Conservation (phyloP, 2,797 vertebrate genomes). For the Momotus momota region DNA sequence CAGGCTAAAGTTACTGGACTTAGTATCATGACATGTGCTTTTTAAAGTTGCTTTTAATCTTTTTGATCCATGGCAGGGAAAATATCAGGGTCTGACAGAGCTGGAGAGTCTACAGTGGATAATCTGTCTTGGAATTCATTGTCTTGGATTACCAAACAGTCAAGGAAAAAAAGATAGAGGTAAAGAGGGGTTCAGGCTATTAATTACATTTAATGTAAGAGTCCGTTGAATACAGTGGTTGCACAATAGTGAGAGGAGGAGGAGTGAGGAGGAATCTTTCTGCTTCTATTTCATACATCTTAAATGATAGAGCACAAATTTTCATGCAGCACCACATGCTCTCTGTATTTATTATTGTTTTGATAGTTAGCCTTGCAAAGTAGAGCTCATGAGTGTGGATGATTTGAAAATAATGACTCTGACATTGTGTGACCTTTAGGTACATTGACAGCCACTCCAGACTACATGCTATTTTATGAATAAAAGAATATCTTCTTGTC, state of each 20-base stretch:
- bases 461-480: conserved; percentile 27
- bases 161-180: not conserved
- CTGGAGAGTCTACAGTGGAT: not conserved
- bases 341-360: conserved; percentile 40
- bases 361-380: not conserved
- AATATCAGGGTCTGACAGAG: not conserved
- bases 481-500: conserved; percentile 13
- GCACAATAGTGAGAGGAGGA: not conserved
- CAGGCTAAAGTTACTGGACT: conserved; percentile 8
- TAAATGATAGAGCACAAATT: not conserved
- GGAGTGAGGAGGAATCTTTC: not conserved
- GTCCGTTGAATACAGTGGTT: not conserved
- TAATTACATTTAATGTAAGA: not conserved
- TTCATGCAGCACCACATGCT: accelerated
- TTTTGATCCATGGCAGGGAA: conserved; percentile 21
- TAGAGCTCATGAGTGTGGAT: not conserved
- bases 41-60: conserved; percentile 33
- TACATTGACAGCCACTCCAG: not conserved
- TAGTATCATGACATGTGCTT: not conserved
- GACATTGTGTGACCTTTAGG: conserved; percentile 51
- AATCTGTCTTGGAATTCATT: not conserved
- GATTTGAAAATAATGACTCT: conserved; percentile 59
- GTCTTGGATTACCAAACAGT: not conserved
- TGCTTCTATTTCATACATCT: not conserved
- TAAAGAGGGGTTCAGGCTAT: not conserved